These are phyloP conservation scores for Salarias fasciatus DNA, from an alignment of 2,797 vertebrate genomes.

Conservation along the genomic window DNA sequence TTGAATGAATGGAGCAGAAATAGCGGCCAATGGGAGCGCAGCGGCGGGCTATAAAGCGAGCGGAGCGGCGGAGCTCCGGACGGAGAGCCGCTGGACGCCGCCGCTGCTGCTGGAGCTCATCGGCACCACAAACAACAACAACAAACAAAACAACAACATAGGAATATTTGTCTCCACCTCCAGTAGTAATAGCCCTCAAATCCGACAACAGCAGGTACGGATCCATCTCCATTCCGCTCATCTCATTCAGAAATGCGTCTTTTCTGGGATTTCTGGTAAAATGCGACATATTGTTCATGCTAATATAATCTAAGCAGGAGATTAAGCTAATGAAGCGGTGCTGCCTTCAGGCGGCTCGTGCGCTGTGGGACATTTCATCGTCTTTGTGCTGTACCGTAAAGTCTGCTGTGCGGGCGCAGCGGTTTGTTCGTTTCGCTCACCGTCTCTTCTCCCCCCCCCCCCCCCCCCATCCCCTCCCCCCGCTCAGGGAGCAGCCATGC, in stretches of 20 bases:
- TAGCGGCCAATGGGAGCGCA: conserved; percentile 85
- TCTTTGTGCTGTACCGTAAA: not conserved
- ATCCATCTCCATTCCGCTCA: too few relatives aligned
- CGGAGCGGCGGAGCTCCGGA: not conserved
- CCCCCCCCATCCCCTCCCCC: not conserved
- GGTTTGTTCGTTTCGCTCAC: conserved; percentile 3
- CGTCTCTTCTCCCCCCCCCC: conserved; percentile 39
- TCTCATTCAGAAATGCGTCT: too few relatives aligned
- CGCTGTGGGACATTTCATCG: not conserved
- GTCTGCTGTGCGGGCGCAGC: not conserved
- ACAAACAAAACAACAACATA: conserved; percentile 51
- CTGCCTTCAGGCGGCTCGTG: too few relatives aligned
- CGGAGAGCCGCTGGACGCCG: conserved; percentile 56
- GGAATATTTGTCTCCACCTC: conserved; percentile 81
- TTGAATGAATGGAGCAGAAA: conserved; percentile 91
- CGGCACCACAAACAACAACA: conserved; percentile 2
- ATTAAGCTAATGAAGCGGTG: too few relatives aligned
- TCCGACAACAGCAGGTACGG: conserved; percentile 72
- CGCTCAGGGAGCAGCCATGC: conserved; percentile 87
- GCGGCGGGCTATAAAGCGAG: conserved; percentile 76
- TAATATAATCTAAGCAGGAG: too few relatives aligned
- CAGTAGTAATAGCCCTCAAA: conserved; percentile 65
- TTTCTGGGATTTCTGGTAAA: too few relatives aligned
- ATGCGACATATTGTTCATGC: too few relatives aligned
- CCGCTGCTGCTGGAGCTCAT: not conserved